These are phyloP conservation scores for Barypeithes pellucidus DNA, from an alignment of 2,888 invertebrate species.

Conservation along the genomic window DNA sequence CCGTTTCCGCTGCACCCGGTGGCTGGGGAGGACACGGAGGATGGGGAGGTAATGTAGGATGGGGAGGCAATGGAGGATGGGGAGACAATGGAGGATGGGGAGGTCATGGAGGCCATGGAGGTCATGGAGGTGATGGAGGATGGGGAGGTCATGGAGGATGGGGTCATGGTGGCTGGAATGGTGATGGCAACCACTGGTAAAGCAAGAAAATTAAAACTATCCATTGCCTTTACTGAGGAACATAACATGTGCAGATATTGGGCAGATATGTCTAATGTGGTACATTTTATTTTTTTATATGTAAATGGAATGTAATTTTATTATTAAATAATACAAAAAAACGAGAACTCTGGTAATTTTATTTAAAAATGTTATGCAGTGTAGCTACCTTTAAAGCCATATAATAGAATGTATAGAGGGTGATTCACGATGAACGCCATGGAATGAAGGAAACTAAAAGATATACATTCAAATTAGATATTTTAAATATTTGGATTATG, in stretches of 20 bases:
- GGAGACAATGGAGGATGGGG: conserved; percentile 27
- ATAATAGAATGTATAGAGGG: no score
- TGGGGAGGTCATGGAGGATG: conserved; percentile 5
- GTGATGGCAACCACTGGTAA: conserved; percentile 3
- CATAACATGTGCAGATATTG: conserved; percentile 36
- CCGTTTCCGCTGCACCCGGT: conserved; percentile 42
- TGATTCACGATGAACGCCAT: no score
- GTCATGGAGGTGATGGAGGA: conserved; percentile 8
- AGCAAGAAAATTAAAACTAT: not conserved
- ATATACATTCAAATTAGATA: no score
- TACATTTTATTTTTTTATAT: conserved; percentile 24
- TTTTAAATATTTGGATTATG: no score
- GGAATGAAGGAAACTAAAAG: no score
- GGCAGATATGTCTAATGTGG: not conserved
- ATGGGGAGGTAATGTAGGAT: no score
- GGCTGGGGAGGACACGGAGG: conserved; percentile 41
- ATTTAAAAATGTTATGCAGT: no score
- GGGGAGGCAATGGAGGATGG: not conserved
- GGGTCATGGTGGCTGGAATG: conserved; percentile 15
- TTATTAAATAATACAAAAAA: conserved; percentile 7
- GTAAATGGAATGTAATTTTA: conserved; percentile 11
- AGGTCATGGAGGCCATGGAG: conserved; percentile 14
- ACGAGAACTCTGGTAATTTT: no score
- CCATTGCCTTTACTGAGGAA: conserved; percentile 8
- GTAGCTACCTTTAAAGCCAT: no score